Conservation (phyloP, 2,888 invertebrate species). For the Andricus quercusramuli region DNA sequence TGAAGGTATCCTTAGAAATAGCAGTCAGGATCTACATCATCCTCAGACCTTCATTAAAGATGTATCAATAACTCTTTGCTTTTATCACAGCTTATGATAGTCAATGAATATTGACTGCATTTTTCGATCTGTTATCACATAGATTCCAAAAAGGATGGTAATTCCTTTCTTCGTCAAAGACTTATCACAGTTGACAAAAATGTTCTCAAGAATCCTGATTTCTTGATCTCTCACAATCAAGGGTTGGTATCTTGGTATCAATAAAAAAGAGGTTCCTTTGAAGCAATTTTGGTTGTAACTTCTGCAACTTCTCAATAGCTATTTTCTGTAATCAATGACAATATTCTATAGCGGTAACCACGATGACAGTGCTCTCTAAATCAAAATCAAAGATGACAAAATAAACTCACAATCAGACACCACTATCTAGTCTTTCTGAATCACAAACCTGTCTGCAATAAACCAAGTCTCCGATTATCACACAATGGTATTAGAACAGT, state of each 20-base stretch:
- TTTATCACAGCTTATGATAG: not conserved
- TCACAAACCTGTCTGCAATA: constrained; percentile 26
- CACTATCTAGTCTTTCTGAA: constrained; percentile 4
- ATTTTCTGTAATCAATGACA: not conserved
- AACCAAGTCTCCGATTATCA: not conserved
- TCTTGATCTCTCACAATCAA: not conserved
- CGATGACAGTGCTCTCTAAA: not conserved
- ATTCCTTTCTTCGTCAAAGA: not conserved
- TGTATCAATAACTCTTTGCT: not conserved
- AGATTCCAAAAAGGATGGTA: not conserved
- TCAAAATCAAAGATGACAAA: not conserved
- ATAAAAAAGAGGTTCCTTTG: not conserved
- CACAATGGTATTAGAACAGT: constrained; percentile 13
- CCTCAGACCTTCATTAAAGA: not conserved
- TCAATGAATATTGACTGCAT: not conserved
- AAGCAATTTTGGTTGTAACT: not conserved
- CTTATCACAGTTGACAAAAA: not conserved
- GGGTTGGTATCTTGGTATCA: not conserved
- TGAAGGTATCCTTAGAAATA: no score
- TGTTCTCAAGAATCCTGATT: not conserved
- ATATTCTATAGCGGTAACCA: not conserved
- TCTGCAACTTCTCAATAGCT: not conserved
- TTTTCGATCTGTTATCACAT: not conserved
- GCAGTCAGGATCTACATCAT: not conserved
- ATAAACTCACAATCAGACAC: not conserved